Evolutionary conservation across 2,888 invertebrate species (phyloP).

Genomic region (Pseudococcus longispinus): DNA sequence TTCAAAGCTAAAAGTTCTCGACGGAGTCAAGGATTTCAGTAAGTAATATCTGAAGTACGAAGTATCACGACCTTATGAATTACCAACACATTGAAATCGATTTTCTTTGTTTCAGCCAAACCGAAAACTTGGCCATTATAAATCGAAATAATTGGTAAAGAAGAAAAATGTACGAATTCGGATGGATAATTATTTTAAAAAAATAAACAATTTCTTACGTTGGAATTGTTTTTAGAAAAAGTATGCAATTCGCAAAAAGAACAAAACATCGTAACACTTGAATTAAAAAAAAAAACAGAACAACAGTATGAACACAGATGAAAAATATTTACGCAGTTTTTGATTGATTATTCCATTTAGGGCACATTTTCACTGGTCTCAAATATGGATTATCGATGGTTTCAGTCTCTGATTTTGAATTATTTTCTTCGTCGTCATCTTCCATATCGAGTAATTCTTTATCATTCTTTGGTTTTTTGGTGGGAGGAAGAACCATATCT

Average conservation of each 20-base stretch:
- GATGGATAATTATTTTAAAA: background rate
- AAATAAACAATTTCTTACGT: background rate
- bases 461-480: constrained; percentile 62
- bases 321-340: background rate
- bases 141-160: background rate
- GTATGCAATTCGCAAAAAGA: background rate
- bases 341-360: constrained; percentile 36
- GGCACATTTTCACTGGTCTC: constrained; percentile 64
- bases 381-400: constrained; percentile 79
- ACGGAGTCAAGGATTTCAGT: constrained; percentile 17
- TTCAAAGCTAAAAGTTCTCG: constrained; percentile 50
- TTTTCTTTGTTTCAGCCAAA: background rate
- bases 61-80: background rate
- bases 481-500: constrained; percentile 63
- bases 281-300: background rate
- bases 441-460: constrained; percentile 62
- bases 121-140: background rate
- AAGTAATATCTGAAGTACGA: background rate
- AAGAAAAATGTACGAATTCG: background rate
- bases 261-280: background rate
- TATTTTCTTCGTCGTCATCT: constrained; percentile 65
- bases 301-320: background rate
- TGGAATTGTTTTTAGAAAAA: background rate
- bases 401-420: constrained; percentile 65
- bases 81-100: no score